Conservation (phyloP, 1,140 invertebrate species). For the Melipona quadrifasciata region DNA sequence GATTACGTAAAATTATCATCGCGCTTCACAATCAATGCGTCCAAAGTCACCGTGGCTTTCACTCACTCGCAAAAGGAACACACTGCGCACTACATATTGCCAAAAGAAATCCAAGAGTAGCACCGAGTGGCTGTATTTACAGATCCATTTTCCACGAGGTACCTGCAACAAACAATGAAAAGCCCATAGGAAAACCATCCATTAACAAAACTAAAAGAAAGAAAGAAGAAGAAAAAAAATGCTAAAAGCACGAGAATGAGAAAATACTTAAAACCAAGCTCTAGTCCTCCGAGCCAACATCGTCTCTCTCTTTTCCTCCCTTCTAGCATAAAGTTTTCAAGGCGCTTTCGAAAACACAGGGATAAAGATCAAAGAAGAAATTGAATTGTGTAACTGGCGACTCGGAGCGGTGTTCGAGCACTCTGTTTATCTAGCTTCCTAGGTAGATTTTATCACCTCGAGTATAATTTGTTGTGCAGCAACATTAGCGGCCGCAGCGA, state of each 20-base stretch:
- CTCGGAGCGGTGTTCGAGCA: slow-evolving; percentile 22
- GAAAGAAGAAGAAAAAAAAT: not conserved
- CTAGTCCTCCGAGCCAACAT: not conserved
- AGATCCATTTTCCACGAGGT: not conserved
- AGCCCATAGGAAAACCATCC: not conserved
- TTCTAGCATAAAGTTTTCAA: not conserved
- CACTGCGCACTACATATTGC: not conserved
- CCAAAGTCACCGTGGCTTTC: not conserved
- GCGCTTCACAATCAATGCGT: not conserved
- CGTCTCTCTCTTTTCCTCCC: too few species aligned
- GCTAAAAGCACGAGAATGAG: not conserved
- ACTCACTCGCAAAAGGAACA: not conserved
- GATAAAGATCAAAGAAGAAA: not conserved
- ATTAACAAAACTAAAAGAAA: not conserved
- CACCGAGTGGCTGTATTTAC: not conserved
- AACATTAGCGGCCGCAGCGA: slow-evolving; percentile 75
- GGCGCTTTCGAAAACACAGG: not conserved
- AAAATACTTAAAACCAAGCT: not conserved
- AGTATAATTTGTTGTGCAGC: slow-evolving; percentile 80
- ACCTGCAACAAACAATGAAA: slow-evolving; percentile 32
- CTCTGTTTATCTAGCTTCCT: slow-evolving; percentile 58
- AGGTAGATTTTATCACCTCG: slow-evolving; percentile 71
- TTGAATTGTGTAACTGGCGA: not conserved
- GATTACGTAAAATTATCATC: not conserved
- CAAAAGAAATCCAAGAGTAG: not conserved